Base-by-base conservation (phyloP, 2,797 vertebrate species). In the Poeciliopsis gracilis region DNA sequence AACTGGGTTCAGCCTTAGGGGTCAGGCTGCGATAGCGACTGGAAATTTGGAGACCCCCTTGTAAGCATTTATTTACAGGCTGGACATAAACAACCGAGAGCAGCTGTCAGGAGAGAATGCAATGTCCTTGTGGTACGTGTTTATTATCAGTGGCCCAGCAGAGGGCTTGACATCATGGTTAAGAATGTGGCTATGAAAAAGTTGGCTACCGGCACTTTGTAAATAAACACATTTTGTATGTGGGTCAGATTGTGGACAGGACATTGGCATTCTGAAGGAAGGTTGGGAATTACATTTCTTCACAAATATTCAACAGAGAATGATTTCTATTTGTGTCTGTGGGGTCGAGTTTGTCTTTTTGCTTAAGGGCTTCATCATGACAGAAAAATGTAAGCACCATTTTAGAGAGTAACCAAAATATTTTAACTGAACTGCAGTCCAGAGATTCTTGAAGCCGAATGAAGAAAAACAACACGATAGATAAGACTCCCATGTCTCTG, bases 81-180 rank as follows among this genome's bases (percentile, higher is more conserved):
- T 6, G 63, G 81, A 77, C 87, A 92, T 93, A 91, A 93, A 94
- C 92, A 93, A 93, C 85, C 6, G 20, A 78, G 78, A 91, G 83
- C 85, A 88, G 93, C 90, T 93, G 93, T 90, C 89, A 90, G 20
- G 84, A 86, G 83, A 87, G 81, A 73, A 87, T 84, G 90, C 83
- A 70, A 79, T 53, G 86, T 89, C 86, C 70, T 88, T 73, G 70
- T 77, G 85, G 82, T 88, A 84, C 76, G 45, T 93, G 92, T 94
- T 94, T 94, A 93, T 93, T 93, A 90, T 88, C 80, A 77, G 79
- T 90, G 85, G 91, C 87, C 83, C 84, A 76, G 86, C 10, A 84
- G 86, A 90, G 81, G 73, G 79, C 84, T 87, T 92, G 88, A 92
- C 88, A 88, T 93, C 87, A 91, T 78, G 76, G 81, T 81, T 84